Conservation (phyloP, 2,113 vertebrate genomes). For the Suricata suricatta region DNA sequence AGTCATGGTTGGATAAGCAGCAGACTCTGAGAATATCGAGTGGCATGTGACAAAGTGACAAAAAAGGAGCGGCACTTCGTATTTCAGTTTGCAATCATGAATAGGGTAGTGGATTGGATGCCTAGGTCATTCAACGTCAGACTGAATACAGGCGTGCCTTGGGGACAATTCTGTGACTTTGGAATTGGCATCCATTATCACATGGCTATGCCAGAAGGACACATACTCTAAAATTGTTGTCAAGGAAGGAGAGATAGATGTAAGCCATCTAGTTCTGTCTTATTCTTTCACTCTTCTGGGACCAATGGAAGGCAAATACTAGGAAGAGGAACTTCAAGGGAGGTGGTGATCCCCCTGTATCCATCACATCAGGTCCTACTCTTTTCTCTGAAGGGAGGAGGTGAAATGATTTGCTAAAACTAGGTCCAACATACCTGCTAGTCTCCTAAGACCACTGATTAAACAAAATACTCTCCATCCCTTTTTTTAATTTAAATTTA, state of each 20-base stretch:
- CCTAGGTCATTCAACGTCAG: background rate
- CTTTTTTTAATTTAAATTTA: background rate
- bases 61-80: background rate
- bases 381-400: background rate
- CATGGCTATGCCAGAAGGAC: background rate
- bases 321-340: background rate
- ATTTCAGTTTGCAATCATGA: background rate
- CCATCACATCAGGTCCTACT: background rate
- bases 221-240: background rate
- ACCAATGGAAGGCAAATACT: background rate
- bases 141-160: background rate
- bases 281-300: background rate
- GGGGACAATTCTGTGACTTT: background rate
- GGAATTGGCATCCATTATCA: background rate
- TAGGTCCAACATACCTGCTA: background rate
- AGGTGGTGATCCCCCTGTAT: background rate
- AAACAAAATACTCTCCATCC: background rate
- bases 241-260: background rate
- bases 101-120: background rate
- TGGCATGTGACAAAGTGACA: background rate
- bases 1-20: slow-evolving; percentile 13
- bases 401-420: background rate
- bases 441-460: background rate
- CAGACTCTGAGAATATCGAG: background rate
- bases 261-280: background rate